Base-by-base conservation (phyloP, 2,888 invertebrate genomes). In the Nemotelus pantherinus region DNA sequence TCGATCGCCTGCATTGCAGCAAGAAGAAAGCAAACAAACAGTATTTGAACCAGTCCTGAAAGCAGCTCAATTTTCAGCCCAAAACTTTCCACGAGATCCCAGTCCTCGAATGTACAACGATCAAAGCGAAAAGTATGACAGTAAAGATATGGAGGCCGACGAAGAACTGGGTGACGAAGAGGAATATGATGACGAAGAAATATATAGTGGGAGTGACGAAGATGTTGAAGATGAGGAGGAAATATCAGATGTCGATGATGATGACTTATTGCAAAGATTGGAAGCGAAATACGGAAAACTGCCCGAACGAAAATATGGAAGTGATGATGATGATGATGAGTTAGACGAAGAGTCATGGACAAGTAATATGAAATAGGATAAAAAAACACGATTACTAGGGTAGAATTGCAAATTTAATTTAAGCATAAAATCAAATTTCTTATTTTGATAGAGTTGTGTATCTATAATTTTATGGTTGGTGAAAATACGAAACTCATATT, bases 221-320 rank as follows among this genome's bases (percentile, higher is more conserved):
- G 50, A 50, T 48, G 84, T 85, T 80, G 89, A 89, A 78, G 86
- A 89, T 80, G 88, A 89, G 47, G 88, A 87, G 25, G 89, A 89
- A 63, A 88, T 89, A 81, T 91, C 90, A 0, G 92, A 92, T 81
- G 90, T 92, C 1, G 93, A 93, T 83, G 93, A 93, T 83, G 89
- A 89, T 4, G 93, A 93, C 80, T 87, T 93, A 67, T 88, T 93
- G 82, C 92, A 88, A 82, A 90, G 93, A 80, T 86, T 93, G 77
- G 93, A 93, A 84, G 92, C 91, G 45, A 93, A 93, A 88, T 93
- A 93, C 84, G 93, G 93, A 72, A 91, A 92, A 80, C 85, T 93
- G 76, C 91, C 91, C 9, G 90, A 90, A 80, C 83, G 85, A 78
- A 82, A 81, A 44, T 86, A 87, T 60, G 85, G 85, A 85, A 89